Base-by-base conservation (phyloP, 2,113 vertebrate genomes). In the Oreochromis spilurus region DNA sequence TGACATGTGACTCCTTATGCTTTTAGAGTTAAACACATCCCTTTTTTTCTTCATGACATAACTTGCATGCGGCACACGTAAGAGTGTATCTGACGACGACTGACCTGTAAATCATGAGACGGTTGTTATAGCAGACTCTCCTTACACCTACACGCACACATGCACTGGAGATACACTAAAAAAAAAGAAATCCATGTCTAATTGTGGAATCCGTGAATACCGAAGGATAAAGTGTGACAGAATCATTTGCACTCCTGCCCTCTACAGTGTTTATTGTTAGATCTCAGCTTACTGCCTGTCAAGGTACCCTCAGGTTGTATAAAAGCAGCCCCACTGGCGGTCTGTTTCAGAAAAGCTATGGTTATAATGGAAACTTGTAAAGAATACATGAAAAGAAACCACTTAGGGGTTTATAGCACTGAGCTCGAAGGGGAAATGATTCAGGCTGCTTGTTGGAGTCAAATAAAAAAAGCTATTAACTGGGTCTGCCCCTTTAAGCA, bases 351-450 rank as follows among this genome's bases (percentile, higher is more conserved):
- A 93, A 92, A 90, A 89, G 86, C 88, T 86, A 87, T 43, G 91
- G 92, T 93, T 93, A 92, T 84, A 95, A 94, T 94, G 90, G 93
- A 95, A 95, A 92, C 91, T 94, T 91, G 89, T 94, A 89, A 90
- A 93, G 89, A 90, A 89, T 91, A 95, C 93, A 94, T 96, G 89
- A 96, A 95, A 96, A 95, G 94, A 95, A 94, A 91, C 93, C 88
- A 92, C 91, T 95, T 87, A 88, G 67, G 81, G 82, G 84, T 95
- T 95, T 95, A 94, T 90, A 90, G 94, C 62, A 57, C 87, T 38
- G 84, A 79, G 93, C 92, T 91, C 50, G 65, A 84, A 84, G 90
- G 84, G 89, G 85, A 93, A 94, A 93, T 91, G 88, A 91, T 94
- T 92, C 91, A 91, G 90, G 88, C 93, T 89, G 92, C 82, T 84